Conservation (phyloP, 2,113 vertebrate species). For the Tragelaphus scriptus region DNA sequence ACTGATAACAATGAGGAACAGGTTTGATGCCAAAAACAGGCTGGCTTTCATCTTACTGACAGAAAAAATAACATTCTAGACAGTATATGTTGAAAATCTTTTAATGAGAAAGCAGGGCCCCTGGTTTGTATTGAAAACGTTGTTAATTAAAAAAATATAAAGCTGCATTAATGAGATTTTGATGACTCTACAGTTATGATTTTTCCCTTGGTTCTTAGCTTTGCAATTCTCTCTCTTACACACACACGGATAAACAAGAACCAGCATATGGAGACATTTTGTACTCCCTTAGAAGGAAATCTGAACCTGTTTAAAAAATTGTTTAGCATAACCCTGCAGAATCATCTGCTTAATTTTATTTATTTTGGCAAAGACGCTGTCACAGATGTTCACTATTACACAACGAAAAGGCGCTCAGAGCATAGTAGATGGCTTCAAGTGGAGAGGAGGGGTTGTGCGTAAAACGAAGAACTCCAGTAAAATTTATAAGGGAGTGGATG, state of each 20-base stretch:
- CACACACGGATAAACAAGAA: conserved; percentile 2
- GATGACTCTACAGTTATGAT: not conserved
- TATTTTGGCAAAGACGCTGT: conserved; percentile 72
- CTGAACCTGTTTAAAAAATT: conserved; percentile 71
- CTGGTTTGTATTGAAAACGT: not conserved
- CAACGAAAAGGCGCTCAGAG: conserved; percentile 49
- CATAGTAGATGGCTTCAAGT: not conserved
- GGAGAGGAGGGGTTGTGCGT: rapidly evolving
- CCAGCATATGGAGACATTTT: conserved; percentile 47
- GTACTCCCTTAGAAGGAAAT: conserved; percentile 61
- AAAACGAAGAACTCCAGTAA: not conserved
- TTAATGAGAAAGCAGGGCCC: not conserved
- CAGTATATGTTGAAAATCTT: not conserved
- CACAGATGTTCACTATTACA: conserved; percentile 78
- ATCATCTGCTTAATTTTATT: conserved; percentile 74
- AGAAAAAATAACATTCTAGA: not conserved
- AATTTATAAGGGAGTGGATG: not conserved
- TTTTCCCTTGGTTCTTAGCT: not conserved
- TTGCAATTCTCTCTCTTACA: not conserved
- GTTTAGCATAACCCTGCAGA: conserved; percentile 69
- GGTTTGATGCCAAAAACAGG: not conserved
- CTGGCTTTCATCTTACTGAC: not conserved
- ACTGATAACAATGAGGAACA: not conserved
- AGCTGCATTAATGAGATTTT: not conserved
- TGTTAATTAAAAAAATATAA: not conserved